Base-by-base conservation (phyloP, 2,113 vertebrate genomes). In the Psilopsiagon aymara region DNA sequence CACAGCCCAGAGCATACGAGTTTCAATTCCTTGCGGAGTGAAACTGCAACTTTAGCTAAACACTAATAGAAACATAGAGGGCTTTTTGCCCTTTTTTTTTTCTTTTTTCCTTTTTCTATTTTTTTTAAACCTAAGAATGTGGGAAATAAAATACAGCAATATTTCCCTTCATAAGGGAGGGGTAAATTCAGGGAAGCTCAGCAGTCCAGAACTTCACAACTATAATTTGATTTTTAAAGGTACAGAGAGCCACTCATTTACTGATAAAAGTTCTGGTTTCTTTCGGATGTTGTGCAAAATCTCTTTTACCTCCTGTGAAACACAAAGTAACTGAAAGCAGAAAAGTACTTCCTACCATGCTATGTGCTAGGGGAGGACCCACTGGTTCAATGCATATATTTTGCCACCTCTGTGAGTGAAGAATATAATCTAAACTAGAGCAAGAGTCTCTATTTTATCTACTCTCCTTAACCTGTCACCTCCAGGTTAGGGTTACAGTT, bases 11-110 rank as follows among this genome's bases (percentile, higher is more conserved):
- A 89, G 43, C 43, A 66, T 27, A 24, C 17, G 20, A 98, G 97
- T 98, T 98, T 98, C 98, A 92, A 52, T 98, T 98, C 95, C 74
- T 5, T 41, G 39, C 69, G 91, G 97, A 98, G 90, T 57, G 98
- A 98, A 98, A 98, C 95, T 96, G 63, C 53, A 88, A 62, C 53
- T 85, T 68, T 28, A 74, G 53, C 59, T 52, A 27, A 51, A 75
- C 4, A 1, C 13, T 57, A 82, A 80, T 11, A 74, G 76, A 88
- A 83, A 80, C 0, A 0, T 11, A 88, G 20, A 79, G 21, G 0
- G 0, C 2, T 13, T 10, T 75, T 60, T 23, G 3, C 11, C 27
- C 10, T 11, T 6, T 8, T 37, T 59, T 46, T 47, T 35, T 44
- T 60, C 27, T 1, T 2, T 4, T 17, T 31, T 9, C 2, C 13